These are phyloP conservation scores for Mythimna loreyi DNA, from an alignment of 2,888 invertebrate genomes.

Conservation along the genomic window DNA sequence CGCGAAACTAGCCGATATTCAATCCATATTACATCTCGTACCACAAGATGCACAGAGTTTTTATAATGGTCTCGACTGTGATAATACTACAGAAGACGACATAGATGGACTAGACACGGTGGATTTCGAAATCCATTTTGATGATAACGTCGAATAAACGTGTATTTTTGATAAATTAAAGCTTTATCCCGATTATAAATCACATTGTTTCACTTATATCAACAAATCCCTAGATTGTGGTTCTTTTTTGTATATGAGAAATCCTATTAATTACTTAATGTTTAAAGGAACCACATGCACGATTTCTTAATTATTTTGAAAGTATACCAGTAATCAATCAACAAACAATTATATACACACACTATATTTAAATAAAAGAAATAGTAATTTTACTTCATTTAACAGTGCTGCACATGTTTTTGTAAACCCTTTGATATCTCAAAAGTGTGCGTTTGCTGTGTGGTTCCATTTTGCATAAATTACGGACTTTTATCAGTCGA, in stretches of 20 bases:
- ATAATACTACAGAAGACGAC: conserved; percentile 51
- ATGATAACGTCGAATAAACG: conserved; percentile 52
- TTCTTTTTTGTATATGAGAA: conserved; percentile 48
- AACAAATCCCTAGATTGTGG: conserved; percentile 43
- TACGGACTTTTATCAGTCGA: conserved; percentile 3
- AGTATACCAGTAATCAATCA: too few species aligned
- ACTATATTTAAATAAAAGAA: conserved; percentile 27
- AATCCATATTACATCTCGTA: conserved; percentile 46
- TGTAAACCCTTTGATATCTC: conserved; percentile 29
- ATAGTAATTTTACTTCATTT: conserved; percentile 30
- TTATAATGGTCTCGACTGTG: conserved; percentile 45
- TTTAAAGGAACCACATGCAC: conserved; percentile 5
- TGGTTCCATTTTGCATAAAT: conserved; percentile 15
- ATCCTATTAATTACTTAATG: conserved; percentile 34
- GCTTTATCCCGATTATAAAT: conserved; percentile 34
- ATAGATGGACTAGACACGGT: conserved; percentile 50
- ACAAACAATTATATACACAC: conserved; percentile 16
- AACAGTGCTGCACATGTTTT: conserved; percentile 28
- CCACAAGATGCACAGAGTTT: conserved; percentile 48
- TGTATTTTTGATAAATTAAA: conserved; percentile 41
- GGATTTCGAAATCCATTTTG: conserved; percentile 58
- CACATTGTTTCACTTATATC: conserved; percentile 40
- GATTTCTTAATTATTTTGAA: too few species aligned
- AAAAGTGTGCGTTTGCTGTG: conserved; percentile 26
- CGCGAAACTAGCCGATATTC: conserved; percentile 51